A percentile compares a stretch with the other conserved stretches of the same genome.
phyloP scores from a whole-genome alignment of 2,797 vertebrate species.

The Sebastes steindachneri region DNA sequence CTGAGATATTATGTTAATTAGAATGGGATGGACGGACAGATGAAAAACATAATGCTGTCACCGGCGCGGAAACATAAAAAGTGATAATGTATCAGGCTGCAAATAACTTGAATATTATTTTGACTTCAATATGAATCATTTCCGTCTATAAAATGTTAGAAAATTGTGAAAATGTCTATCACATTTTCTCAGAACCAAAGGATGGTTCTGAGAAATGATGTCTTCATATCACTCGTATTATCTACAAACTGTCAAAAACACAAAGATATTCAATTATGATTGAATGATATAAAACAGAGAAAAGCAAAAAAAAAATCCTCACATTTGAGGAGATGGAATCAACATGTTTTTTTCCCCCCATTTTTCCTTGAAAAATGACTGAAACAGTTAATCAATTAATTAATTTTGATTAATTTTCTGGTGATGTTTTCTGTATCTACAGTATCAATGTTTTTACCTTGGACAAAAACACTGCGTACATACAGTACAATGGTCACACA shows the following conservation, averaged over 20 bases:
- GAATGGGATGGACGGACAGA: too few relatives aligned
- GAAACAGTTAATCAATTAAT: background rate
- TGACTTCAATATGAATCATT: background rate
- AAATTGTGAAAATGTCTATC: background rate
- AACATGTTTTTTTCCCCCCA: background rate
- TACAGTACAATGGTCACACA: background rate
- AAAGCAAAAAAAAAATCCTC: background rate
- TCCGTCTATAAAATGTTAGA: background rate
- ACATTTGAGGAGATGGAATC: background rate
- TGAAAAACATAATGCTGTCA: too few relatives aligned
- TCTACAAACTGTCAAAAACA: background rate
- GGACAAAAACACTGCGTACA: background rate
- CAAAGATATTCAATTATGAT: background rate
- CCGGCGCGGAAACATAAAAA: background rate
- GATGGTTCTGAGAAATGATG: background rate
- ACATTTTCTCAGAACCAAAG: background rate
- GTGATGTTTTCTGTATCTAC: background rate
- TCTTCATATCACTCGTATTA: background rate
- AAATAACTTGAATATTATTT: background rate
- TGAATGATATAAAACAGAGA: background rate
- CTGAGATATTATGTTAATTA: too few relatives aligned
- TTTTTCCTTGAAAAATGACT: background rate
- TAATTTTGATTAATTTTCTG: background rate
- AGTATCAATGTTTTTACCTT: background rate
- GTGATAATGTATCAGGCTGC: too few relatives aligned